These are phyloP conservation scores for Acronicta leporina DNA, from an alignment of 2,888 invertebrate species.

Conservation along the genomic window DNA sequence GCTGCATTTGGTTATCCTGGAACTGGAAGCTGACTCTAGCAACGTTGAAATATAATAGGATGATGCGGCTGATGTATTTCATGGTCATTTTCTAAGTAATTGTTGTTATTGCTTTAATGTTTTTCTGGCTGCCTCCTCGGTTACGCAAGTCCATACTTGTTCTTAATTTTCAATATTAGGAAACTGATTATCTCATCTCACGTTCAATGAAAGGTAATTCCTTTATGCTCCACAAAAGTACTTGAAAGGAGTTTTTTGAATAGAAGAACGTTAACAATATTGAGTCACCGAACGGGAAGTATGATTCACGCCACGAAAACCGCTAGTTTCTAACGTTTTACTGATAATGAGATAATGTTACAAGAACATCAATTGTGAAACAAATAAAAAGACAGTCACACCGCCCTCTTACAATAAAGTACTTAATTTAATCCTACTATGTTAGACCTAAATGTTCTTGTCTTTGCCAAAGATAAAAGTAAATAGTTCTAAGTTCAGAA, in stretches of 20 bases:
- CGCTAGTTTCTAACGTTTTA: conserved; percentile 76
- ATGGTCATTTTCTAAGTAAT: neutral
- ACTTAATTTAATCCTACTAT: conserved; percentile 45
- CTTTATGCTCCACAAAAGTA: conserved; percentile 38
- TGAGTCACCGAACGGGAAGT: conserved; percentile 69
- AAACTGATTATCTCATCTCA: conserved; percentile 4
- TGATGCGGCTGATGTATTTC: neutral
- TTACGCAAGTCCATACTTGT: conserved; percentile 18
- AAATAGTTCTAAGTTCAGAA: conserved; percentile 72
- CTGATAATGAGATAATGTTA: conserved; percentile 74
- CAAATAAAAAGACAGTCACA: conserved; percentile 60
- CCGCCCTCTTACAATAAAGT: conserved; percentile 15
- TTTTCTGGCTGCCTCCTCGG: neutral
- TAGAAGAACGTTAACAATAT: conserved; percentile 50
- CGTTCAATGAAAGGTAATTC: conserved; percentile 24
- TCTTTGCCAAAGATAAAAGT: conserved; percentile 60
- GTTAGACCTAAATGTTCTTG: conserved; percentile 50
- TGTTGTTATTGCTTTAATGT: neutral
- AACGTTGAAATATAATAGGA: neutral
- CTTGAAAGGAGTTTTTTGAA: conserved; percentile 45
- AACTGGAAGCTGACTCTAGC: no score
- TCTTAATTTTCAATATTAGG: conserved; percentile 17
- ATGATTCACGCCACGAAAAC: conserved; percentile 75
- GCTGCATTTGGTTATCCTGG: no score
- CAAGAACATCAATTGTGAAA: conserved; percentile 65